phyloP scores from a whole-genome alignment of 37 sponge, comb jelly and placozoan genomes.

The Petrosia ficiformis region DNA sequence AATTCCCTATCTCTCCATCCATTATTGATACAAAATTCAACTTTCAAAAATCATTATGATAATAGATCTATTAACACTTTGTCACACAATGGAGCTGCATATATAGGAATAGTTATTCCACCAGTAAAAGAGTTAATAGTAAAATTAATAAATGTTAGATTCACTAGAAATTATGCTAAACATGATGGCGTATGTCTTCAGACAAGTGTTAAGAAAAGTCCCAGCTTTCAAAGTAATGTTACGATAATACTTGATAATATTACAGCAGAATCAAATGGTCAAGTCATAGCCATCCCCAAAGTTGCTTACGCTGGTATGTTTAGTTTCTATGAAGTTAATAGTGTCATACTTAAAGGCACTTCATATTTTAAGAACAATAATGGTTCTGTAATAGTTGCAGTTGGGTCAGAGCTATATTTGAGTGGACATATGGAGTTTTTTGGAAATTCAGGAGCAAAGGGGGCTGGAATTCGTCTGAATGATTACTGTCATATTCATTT shows the following conservation, averaged over 20 bases:
- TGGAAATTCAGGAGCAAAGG: not conserved
- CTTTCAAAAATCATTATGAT: too few relatives aligned
- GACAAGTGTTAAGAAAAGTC: not conserved
- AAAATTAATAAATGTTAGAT: too few relatives aligned
- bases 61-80: too few relatives aligned
- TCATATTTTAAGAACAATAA: not conserved
- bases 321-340: not conserved
- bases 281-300: not conserved
- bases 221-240: not conserved
- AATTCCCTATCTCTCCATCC: too few relatives aligned
- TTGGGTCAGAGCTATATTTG: not conserved
- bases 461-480: not conserved
- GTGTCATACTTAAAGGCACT: not conserved
- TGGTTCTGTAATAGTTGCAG: not conserved
- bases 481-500: not conserved
- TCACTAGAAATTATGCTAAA: too few relatives aligned
- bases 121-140: too few relatives aligned
- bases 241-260: not conserved
- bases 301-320: not conserved
- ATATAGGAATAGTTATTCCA: too few relatives aligned
- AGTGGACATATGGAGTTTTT: not conserved
- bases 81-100: not conserved
- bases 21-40: too few relatives aligned
- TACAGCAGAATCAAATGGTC: not conserved
- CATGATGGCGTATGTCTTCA: not conserved